Evolutionary conservation across 2,797 vertebrate genomes (phyloP).

Genomic region (Malacoraja senta): DNA sequence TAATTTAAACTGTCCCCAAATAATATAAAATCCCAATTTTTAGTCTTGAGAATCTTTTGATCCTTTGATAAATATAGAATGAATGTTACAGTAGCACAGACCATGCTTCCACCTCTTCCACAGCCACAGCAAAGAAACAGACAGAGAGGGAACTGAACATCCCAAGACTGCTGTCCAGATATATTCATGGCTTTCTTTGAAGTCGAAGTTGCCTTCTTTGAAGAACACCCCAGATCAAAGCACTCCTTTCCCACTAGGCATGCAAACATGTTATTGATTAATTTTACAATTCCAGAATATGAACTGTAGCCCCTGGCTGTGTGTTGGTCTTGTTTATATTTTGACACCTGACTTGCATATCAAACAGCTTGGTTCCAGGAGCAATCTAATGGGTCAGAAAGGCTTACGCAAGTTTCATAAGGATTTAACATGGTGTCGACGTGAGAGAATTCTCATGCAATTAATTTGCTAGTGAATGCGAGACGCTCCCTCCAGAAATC

Average conservation of each 20-base stretch:
- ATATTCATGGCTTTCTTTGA: conserved; percentile 34
- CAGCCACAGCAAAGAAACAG: conserved; percentile 1
- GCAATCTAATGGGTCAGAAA: conserved; percentile 16
- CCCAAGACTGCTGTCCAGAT: conserved; percentile 30
- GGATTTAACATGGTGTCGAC: conserved; percentile 23
- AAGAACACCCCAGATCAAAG: conserved; percentile 36
- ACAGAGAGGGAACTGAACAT: background rate
- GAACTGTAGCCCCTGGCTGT: conserved; percentile 32
- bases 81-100: background rate
- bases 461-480: background rate
- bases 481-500: background rate
- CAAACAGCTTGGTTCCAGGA: background rate
- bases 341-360: conserved; percentile 35
- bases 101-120: background rate
- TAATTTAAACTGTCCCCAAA: conserved; percentile 3
- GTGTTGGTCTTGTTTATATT: conserved; percentile 32
- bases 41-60: background rate
- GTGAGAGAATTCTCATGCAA: background rate
- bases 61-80: background rate
- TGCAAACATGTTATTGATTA: conserved; percentile 37
- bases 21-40: background rate
- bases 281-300: conserved; percentile 35
- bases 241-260: conserved; percentile 29
- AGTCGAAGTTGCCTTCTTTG: conserved; percentile 24
- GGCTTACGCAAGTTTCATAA: background rate